Conservation (phyloP, 2,113 vertebrate species). For the Clupea harengus region DNA sequence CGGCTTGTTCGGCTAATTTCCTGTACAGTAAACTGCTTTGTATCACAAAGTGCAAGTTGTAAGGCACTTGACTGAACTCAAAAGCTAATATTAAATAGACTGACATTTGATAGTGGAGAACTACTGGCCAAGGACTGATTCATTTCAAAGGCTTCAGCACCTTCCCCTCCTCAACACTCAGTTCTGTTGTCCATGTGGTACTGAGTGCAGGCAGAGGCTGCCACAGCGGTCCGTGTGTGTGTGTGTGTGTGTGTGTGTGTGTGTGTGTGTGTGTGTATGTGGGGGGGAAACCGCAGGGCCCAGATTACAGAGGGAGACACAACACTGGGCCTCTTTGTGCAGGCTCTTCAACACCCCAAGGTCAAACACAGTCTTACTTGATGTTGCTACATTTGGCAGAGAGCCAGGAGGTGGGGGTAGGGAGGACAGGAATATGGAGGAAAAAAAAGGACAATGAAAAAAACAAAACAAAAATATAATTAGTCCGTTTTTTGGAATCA, state of each 20-base stretch:
- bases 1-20: too few relatives aligned
- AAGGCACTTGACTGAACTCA: background rate
- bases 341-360: constrained; percentile 16
- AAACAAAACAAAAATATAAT: background rate
- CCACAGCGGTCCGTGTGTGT: constrained; percentile 29
- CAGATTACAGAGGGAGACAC: background rate
- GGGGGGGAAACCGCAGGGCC: background rate
- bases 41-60: background rate
- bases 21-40: background rate
- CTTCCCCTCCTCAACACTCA: background rate
- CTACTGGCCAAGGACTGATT: background rate
- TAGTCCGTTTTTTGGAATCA: background rate
- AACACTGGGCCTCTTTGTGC: constrained; percentile 22
- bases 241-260: background rate
- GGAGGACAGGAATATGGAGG: background rate
- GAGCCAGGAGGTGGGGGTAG: background rate
- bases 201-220: background rate
- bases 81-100: background rate
- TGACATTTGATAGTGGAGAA: background rate
- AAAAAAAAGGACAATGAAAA: background rate
- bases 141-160: too few relatives aligned
- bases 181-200: background rate
- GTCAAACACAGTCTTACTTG: constrained; percentile 22
- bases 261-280: constrained; percentile 5
- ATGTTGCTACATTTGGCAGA: background rate